Evolutionary conservation across 2,113 vertebrate species (phyloP).

Genomic region (Ploceus nigricollis): DNA sequence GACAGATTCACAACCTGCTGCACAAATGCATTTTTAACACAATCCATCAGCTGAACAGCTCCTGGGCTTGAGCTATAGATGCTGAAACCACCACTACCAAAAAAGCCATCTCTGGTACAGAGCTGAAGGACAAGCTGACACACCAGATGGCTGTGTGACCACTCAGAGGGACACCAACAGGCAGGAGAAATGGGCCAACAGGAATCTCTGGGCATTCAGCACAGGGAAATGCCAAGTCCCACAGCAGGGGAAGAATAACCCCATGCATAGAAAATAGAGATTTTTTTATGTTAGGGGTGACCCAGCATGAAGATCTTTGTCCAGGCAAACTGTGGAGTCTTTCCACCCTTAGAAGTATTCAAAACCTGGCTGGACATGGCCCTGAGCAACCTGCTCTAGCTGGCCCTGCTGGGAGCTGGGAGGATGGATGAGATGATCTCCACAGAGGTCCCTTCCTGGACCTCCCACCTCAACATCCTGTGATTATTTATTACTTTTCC

Average conservation of each 20-base stretch:
- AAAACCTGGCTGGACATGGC: neutral
- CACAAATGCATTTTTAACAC: neutral
- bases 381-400: neutral
- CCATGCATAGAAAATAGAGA: neutral
- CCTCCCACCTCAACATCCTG: neutral
- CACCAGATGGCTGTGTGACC: neutral
- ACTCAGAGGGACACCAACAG: neutral
- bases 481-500: neutral
- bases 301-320: neutral
- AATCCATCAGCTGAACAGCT: neutral
- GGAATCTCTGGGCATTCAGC: neutral
- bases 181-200: neutral
- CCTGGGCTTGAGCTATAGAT: neutral
- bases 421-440: neutral
- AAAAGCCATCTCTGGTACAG: neutral
- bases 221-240: neutral
- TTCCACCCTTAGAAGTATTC: neutral
- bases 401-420: neutral
- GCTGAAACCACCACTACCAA: neutral
- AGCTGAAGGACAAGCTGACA: neutral
- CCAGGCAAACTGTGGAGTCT: neutral
- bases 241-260: neutral
- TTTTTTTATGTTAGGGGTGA: neutral
- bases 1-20: neutral
- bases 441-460: neutral